These are phyloP conservation scores for Caenorhabditis plicata DNA, from an alignment of 2,888 invertebrate genomes.

Conservation along the genomic window DNA sequence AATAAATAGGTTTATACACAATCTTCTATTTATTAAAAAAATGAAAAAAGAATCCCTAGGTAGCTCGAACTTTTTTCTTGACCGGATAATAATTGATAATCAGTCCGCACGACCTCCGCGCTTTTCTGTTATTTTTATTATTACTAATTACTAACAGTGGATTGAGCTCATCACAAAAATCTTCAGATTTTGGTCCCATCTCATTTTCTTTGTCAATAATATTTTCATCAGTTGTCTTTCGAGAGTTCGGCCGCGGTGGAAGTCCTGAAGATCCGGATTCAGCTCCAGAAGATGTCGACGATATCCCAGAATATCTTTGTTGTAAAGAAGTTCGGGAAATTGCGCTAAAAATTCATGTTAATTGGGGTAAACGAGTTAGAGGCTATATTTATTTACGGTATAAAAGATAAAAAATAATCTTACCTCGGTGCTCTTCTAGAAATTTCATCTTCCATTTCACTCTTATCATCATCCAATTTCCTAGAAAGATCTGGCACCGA, in stretches of 20 bases:
- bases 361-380: constrained; percentile 1
- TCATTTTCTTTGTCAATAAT: too few relatives aligned
- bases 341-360: constrained; percentile 15
- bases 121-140: background rate
- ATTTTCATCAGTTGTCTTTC: constrained; percentile 17
- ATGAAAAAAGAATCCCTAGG: too few relatives aligned
- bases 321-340: constrained; percentile 21
- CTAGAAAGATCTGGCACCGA: constrained; percentile 58
- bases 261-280: constrained; percentile 32
- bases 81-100: constrained; percentile 21
- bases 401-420: background rate
- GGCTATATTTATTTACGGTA: background rate
- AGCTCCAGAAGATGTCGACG: constrained; percentile 31
- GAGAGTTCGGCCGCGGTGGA: constrained; percentile 27
- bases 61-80: too few relatives aligned
- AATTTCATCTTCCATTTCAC: constrained; percentile 21
- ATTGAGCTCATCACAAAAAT: constrained; percentile 8
- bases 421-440: constrained; percentile 37
- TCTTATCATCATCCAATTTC: constrained; percentile 25
- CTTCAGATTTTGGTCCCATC: too few relatives aligned
- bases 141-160: constrained; percentile 32
- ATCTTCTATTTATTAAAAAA: too few relatives aligned
- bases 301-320: constrained; percentile 39
- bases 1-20: too few relatives aligned
- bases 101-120: background rate